A percentile compares a stretch with the other conserved stretches of the same genome.
phyloP scores from a whole-genome alignment of 2,888 invertebrate genomes.

The Periphyllus acericola region DNA sequence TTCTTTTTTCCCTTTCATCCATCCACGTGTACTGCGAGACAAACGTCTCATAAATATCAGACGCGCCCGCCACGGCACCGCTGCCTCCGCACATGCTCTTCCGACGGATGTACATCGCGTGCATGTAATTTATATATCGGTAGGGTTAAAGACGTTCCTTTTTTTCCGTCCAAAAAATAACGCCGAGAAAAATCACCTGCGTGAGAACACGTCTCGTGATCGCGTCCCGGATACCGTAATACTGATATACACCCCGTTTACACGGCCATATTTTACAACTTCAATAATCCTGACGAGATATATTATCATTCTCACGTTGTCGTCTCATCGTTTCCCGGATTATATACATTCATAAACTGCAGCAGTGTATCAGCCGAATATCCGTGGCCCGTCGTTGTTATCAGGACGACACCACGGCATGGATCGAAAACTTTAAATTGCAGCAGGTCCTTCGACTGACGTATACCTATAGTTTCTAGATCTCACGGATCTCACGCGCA shows the following conservation, averaged over 20 bases:
- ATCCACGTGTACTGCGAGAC: conserved; percentile 30
- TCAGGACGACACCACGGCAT: no score
- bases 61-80: neutral
- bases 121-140: neutral
- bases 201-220: neutral
- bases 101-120: conserved; percentile 16
- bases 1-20: conserved; percentile 36
- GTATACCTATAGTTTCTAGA: no score
- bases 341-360: no score
- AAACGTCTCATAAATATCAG: conserved; percentile 41
- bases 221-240: neutral
- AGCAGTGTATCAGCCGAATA: no score
- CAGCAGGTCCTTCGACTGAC: no score
- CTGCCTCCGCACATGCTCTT: neutral
- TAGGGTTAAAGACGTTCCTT: conserved; percentile 33
- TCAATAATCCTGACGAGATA: no score
- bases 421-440: no score
- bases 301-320: no score
- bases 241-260: neutral
- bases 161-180: neutral
- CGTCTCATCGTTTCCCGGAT: no score
- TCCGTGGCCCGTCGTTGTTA: no score
- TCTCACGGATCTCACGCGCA: no score
- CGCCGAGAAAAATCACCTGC: neutral
- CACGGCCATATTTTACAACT: no score